Conservation (phyloP, 2,113 vertebrate species). For the Empidonax alnorum region DNA sequence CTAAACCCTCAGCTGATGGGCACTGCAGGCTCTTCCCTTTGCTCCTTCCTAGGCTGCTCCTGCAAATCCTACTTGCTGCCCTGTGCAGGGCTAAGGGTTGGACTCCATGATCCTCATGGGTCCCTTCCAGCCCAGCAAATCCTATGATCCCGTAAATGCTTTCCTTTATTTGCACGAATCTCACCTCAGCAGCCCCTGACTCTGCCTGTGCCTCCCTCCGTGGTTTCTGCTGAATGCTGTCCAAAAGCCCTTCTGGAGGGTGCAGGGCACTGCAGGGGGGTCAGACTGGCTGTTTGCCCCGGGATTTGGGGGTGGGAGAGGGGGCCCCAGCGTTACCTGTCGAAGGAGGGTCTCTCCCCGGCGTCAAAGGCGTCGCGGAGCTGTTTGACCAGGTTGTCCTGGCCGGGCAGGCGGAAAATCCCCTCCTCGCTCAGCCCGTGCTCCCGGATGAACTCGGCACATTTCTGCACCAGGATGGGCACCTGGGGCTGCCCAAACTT, state of each 20-base stretch:
- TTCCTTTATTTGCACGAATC: background rate
- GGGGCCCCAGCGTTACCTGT: conserved; percentile 70
- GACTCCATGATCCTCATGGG: background rate
- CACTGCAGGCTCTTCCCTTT: background rate
- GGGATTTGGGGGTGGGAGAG: background rate
- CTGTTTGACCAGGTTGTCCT: conserved; percentile 92
- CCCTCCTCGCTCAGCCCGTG: conserved; percentile 89
- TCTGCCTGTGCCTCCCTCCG: too few species aligned
- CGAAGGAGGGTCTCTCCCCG: conserved; percentile 91
- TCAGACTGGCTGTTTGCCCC: background rate
- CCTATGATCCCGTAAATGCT: background rate
- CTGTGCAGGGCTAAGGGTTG: background rate
- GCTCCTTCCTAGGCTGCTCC: background rate
- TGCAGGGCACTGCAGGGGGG: background rate
- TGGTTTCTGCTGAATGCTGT: background rate
- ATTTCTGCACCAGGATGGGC: conserved; percentile 92
- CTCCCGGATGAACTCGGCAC: conserved; percentile 87
- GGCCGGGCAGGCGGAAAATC: conserved; percentile 94
- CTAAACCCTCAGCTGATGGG: background rate
- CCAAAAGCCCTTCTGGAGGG: background rate
- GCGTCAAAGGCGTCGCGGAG: conserved; percentile 92
- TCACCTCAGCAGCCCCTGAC: background rate
- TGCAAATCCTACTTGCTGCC: too few species aligned
- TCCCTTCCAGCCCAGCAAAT: background rate
- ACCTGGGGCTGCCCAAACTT: conserved; percentile 85